Percentiles rank a stretch among this genome's conserved stretches.
Conservation (phyloP, 53 echinoderm and acorn worm species). For the Henricia sp. region DNA sequence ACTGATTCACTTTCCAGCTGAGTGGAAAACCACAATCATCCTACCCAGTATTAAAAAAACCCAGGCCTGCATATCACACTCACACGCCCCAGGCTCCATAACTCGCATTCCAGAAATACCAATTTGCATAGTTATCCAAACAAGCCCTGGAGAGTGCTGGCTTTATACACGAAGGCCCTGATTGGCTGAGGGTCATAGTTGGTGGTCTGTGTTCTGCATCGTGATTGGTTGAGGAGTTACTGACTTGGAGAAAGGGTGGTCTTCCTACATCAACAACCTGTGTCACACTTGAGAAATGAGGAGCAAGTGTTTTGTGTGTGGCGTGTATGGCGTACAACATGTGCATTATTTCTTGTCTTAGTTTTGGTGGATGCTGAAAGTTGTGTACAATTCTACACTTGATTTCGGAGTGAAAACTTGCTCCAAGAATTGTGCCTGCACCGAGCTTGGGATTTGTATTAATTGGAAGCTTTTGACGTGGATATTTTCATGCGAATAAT, state of each 20-base stretch:
- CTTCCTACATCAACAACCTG: slow-evolving; percentile 45
- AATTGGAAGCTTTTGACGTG: slow-evolving; percentile 5
- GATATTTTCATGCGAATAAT: slow-evolving; percentile 30
- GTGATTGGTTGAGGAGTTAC: slow-evolving; percentile 18
- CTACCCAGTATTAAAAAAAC: neutral
- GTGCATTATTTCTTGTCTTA: neutral
- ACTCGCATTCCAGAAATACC: slow-evolving; percentile 66
- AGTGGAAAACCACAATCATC: no score
- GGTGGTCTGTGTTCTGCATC: slow-evolving; percentile 4
- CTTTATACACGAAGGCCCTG: neutral
- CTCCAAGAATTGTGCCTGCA: neutral
- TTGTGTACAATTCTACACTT: neutral
- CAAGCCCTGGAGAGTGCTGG: slow-evolving; percentile 38
- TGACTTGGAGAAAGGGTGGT: slow-evolving; percentile 16
- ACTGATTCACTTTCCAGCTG: no score
- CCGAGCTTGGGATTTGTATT: neutral
- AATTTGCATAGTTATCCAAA: slow-evolving; percentile 85
- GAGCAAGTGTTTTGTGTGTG: slow-evolving; percentile 14
- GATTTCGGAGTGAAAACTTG: neutral
- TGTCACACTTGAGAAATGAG: neutral
- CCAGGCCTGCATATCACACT: slow-evolving; percentile 10
- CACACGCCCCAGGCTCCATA: slow-evolving; percentile 64
- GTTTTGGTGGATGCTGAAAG: neutral
- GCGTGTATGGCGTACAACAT: neutral
- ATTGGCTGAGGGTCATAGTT: slow-evolving; percentile 23